Percentiles rank a stretch among this genome's conserved stretches.
phyloP scores from a whole-genome alignment of 2,113 vertebrate genomes.

The Sapayoa aenigma region DNA sequence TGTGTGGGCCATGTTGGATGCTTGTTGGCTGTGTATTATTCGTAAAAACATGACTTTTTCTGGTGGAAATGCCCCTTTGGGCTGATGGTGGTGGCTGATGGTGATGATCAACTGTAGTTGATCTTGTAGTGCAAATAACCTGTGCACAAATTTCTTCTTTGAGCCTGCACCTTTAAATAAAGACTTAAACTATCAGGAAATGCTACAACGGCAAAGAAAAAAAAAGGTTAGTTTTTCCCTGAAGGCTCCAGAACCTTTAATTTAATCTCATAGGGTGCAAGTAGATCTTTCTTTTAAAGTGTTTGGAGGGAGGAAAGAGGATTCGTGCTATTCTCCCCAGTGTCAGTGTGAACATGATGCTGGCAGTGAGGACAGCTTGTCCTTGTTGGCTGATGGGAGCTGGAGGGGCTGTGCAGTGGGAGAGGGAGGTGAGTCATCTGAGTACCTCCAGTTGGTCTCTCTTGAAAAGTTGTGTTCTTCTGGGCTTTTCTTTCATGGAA shows the following conservation, averaged over 20 bases:
- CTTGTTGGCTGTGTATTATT: background rate
- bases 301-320: background rate
- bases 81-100: background rate
- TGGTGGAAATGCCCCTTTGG: background rate
- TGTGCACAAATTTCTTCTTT: background rate
- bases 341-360: background rate
- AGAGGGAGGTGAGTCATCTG: background rate
- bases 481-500: background rate
- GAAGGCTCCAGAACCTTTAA: background rate
- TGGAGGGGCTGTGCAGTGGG: background rate
- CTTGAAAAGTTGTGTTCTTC: background rate
- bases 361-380: background rate
- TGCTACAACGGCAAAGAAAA: background rate
- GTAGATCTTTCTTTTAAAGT: background rate
- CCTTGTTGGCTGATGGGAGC: background rate
- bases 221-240: background rate
- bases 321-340: background rate
- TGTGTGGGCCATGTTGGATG: background rate
- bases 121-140: background rate
- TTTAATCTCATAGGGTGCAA: background rate
- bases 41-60: rapidly evolving
- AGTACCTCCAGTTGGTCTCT: background rate
- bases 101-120: too few species aligned
- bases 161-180: background rate
- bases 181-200: background rate